Conservation (phyloP, 2,113 vertebrate species). For the Anguilla rostrata region DNA sequence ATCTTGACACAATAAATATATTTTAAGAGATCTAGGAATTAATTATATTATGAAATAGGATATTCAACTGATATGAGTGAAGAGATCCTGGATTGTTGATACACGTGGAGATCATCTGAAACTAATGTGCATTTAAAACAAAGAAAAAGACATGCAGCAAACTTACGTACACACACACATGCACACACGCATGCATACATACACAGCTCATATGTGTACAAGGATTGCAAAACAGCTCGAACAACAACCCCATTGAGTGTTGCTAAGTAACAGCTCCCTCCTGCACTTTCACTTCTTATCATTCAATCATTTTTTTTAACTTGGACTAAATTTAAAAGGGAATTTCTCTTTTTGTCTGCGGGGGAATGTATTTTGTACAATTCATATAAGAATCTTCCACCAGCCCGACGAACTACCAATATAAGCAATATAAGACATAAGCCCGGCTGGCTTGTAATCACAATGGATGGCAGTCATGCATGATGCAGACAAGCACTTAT, state of each 20-base stretch:
- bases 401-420: background rate
- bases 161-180: background rate
- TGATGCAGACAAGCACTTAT: slow-evolving; percentile 1
- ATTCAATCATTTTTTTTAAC: slow-evolving; percentile 4
- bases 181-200: background rate
- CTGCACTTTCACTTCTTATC: background rate
- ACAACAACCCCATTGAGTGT: slow-evolving; percentile 10
- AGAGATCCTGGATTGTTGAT: background rate
- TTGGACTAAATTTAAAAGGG: background rate
- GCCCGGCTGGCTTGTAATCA: background rate
- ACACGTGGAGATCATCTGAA: background rate
- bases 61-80: background rate
- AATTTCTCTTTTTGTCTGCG: background rate
- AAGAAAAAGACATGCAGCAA: background rate
- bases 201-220: background rate
- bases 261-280: slow-evolving; percentile 20
- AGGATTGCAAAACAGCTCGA: background rate
- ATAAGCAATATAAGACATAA: background rate
- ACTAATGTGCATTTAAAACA: background rate
- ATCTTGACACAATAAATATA: too few relatives aligned
- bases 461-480: background rate
- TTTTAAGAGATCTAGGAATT: background rate
- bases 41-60: background rate
- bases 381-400: background rate
- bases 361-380: background rate